A percentile compares a stretch with the other conserved stretches of the same genome.
Evolutionary conservation across 2,113 vertebrate genomes (phyloP).

Genomic region (Chinchilla lanigera): DNA sequence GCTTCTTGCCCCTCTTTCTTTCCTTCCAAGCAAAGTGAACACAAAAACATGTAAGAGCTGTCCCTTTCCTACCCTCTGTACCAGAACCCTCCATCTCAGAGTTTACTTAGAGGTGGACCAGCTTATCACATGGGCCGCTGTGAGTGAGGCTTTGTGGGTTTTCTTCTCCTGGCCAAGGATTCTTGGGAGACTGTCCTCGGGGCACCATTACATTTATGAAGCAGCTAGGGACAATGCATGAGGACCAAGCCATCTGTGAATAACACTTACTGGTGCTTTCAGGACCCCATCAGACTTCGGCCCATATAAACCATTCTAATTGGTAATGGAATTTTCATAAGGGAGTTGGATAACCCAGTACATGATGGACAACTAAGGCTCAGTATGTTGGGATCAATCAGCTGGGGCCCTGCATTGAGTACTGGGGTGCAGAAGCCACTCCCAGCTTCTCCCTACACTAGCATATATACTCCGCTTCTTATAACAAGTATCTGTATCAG

Average conservation of each 20-base stretch:
- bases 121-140: not conserved
- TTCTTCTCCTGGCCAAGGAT: not conserved
- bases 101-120: not conserved
- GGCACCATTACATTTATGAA: not conserved
- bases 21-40: not conserved
- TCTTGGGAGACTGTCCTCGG: not conserved
- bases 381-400: not conserved
- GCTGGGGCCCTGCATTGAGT: not conserved
- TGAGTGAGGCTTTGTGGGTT: not conserved
- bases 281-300: not conserved
- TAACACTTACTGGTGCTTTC: not conserved
- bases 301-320: not conserved
- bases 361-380: not conserved
- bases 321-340: not conserved
- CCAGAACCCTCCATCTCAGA: not conserved
- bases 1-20: not conserved
- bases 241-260: not conserved
- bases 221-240: not conserved
- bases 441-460: not conserved
- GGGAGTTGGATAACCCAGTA: not conserved
- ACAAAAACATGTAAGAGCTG: not conserved
- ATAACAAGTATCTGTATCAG: not conserved
- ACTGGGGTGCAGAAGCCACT: not conserved
- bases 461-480: not conserved
- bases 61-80: not conserved